phyloP scores from a whole-genome alignment of 2,797 vertebrate genomes.

The Pterois miles region DNA sequence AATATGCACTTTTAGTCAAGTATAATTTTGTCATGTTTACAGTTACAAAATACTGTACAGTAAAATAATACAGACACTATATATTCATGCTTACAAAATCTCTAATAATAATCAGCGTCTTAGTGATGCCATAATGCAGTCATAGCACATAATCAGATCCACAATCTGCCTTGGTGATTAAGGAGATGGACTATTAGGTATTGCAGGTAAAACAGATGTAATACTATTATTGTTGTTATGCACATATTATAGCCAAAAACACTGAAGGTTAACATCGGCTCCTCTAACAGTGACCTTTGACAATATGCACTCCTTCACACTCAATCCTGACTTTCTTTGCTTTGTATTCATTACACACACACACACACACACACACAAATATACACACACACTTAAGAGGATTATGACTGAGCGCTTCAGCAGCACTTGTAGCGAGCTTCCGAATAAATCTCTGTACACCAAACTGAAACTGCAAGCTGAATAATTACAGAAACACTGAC shows the following conservation, averaged over 20 bases:
- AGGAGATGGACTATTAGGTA: not conserved
- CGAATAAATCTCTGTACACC: constrained; percentile 50
- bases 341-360: constrained; percentile 45
- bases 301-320: not conserved
- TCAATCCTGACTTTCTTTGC: constrained; percentile 30
- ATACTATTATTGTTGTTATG: not conserved
- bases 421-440: constrained; percentile 51
- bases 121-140: constrained; percentile 6
- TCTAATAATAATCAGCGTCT: constrained; percentile 1
- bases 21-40: not conserved
- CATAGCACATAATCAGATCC: constrained; percentile 15
- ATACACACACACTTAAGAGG: constrained; percentile 56
- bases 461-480: constrained; percentile 4
- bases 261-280: not conserved
- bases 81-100: not conserved
- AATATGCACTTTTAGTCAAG: too few relatives aligned
- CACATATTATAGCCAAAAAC: not conserved
- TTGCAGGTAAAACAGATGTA: not conserved
- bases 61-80: not conserved
- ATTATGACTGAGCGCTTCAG: constrained; percentile 61
- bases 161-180: constrained; percentile 12
- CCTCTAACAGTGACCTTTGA: not conserved
- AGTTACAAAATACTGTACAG: not conserved
- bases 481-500: constrained; percentile 11
- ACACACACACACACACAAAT: constrained; percentile 24